Evolutionary conservation across 2,113 vertebrate genomes (phyloP), one percentile per base, ranked within the genome.

Genomic region (Meles meles): DNA sequence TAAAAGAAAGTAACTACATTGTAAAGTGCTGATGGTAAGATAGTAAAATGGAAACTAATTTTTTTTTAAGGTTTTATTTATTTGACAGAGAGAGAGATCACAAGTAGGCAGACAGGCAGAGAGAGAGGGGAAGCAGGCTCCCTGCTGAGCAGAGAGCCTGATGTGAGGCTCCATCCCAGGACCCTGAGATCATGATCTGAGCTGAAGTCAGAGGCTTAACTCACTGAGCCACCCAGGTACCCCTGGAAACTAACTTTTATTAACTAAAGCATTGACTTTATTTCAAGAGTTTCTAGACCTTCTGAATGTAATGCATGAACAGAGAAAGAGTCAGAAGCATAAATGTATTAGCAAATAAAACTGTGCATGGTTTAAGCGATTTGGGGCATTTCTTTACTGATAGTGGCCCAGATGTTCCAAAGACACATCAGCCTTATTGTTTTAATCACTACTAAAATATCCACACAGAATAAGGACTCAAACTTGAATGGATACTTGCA

Each of bases 401-500:
- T 2, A 71, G 2, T 77, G 2, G 23, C 21, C 21, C 7, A 15
- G 39, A 52, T 71, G n/a, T 92, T 34, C 11, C 63, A 80, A 71
- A 80, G 25, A n/a, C 55, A 8, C 11, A 83, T 13, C n/a, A 37
- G 3, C 14, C 1, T 89, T n/a, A 44, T 14, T 77, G n/a, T 15
- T 72, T 67, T 49, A 84, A 34, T 81, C 72, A 88, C 47, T 34
- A 52, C 65, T 85, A 71, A 88, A 37, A 5, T 74, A 79, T 72
- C 11, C 2, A 13, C 3, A 57, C 93, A 88, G 17, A 8, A 34
- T 44, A 39, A 57, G 55, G 90, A 57, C 17, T 85, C 83, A 84
- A 80, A 80, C 97, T 98, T 99, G 95, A 89, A 93, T 97, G 97
- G 98, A 96, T 96, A 98, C 93, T 97, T 99, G 98, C 98, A 98